These are phyloP conservation scores for Falco columbarius DNA, from an alignment of 2,797 vertebrate species.

Conservation along the genomic window DNA sequence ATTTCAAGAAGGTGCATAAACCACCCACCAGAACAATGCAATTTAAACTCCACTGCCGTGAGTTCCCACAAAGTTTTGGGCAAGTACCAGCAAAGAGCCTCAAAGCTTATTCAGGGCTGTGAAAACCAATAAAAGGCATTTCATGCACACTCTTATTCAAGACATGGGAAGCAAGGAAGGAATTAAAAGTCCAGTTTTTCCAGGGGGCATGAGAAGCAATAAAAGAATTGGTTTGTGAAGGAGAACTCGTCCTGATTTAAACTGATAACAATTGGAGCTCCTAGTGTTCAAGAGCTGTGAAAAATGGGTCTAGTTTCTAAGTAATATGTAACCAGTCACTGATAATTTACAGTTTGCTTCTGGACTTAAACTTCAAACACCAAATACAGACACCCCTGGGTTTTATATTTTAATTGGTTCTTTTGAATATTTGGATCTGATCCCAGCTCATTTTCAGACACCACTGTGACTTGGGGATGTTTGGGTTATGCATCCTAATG, in stretches of 20 bases:
- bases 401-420: not conserved
- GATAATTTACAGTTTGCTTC: not conserved
- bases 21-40: not conserved
- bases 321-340: not conserved
- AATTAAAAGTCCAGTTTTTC: not conserved
- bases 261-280: not conserved
- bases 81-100: not conserved
- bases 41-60: not conserved
- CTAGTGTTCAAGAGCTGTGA: not conserved
- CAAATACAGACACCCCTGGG: not conserved
- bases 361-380: not conserved
- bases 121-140: constrained; percentile 11
- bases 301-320: not conserved
- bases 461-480: not conserved
- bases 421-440: not conserved
- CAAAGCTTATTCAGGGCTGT: not conserved
- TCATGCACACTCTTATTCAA: not conserved
- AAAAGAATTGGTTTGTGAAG: not conserved
- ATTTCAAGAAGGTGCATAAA: not conserved
- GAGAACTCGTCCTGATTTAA: not conserved
- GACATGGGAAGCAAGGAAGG: constrained; percentile 2
- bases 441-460: constrained; percentile 40
- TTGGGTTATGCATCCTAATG: constrained; percentile 21
- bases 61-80: constrained; percentile 22
- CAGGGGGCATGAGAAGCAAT: not conserved